Evolutionary conservation across 2,797 vertebrate genomes (phyloP).

Genomic region (Catostomus latipinnis): DNA sequence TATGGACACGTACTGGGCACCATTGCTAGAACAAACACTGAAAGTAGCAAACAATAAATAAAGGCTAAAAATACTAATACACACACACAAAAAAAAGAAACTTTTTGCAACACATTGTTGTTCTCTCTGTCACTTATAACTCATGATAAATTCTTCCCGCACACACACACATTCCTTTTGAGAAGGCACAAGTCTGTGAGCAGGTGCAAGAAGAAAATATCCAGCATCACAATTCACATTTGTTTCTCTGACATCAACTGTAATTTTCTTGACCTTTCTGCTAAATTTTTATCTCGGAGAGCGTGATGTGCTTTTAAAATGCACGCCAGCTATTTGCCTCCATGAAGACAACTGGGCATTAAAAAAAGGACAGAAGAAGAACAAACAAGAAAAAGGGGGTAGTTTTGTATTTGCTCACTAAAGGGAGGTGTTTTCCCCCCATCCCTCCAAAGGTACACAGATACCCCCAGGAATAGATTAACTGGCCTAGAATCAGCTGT

Average conservation of each 20-base stretch:
- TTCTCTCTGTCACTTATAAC: no score
- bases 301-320: conserved; percentile 78
- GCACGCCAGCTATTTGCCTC: conserved; percentile 54
- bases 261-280: conserved; percentile 74
- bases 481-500: conserved; percentile 80
- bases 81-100: no score
- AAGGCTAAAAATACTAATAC: not conserved
- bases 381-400: conserved; percentile 57
- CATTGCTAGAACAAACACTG: not conserved
- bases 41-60: not conserved
- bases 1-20: not conserved
- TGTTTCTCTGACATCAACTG: conserved; percentile 76
- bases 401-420: conserved; percentile 45
- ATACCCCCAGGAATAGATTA: conserved; percentile 80
- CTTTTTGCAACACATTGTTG: no score
- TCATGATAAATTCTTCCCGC: no score
- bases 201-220: conserved; percentile 64
- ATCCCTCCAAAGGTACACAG: conserved; percentile 71
- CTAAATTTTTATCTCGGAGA: conserved; percentile 55
- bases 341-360: conserved; percentile 69
- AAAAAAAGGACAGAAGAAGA: conserved; percentile 47
- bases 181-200: not conserved
- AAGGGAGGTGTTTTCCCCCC: conserved; percentile 64
- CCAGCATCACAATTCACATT: conserved; percentile 63
- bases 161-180: conserved; percentile 13